These are phyloP conservation scores for Piscicola geometra DNA, from an alignment of 2,888 invertebrate genomes.

Conservation along the genomic window DNA sequence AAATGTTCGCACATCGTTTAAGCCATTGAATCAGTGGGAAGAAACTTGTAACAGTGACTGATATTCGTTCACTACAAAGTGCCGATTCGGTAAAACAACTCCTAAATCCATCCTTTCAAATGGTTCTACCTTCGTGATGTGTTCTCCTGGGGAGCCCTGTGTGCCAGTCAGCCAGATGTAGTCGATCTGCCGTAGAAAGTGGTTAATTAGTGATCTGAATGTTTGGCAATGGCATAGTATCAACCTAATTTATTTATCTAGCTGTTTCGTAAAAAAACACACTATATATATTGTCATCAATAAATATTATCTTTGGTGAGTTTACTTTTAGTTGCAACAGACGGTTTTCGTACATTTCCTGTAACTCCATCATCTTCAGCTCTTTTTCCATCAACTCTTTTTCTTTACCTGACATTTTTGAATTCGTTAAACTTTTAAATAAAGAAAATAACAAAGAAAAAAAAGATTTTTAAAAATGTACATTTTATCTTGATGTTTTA, in stretches of 20 bases:
- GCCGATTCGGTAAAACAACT: no score
- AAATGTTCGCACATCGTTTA: no score
- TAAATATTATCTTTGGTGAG: neutral
- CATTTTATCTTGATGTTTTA: no score
- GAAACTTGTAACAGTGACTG: no score
- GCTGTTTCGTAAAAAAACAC: no score
- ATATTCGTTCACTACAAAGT: no score
- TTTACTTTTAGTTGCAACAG: conserved; percentile 42
- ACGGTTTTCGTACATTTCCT: conserved; percentile 43
- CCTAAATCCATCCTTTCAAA: no score
- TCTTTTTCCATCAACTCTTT: conserved; percentile 42
- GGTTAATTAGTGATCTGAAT: no score
- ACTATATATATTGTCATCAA: no score
- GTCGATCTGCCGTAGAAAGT: conserved; percentile 37
- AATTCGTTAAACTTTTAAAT: neutral
- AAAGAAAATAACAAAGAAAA: neutral
- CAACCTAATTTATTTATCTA: no score
- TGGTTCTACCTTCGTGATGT: conserved; percentile 37
- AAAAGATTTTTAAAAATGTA: conserved; percentile 2
- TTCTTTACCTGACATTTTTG: conserved; percentile 39
- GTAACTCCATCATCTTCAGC: conserved; percentile 40
- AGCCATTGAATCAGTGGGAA: no score
- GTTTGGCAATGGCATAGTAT: no score
- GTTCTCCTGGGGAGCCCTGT: conserved; percentile 39
- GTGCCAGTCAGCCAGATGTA: conserved; percentile 41